Percentiles rank a stretch among this genome's conserved stretches.
Evolutionary conservation across 1,140 invertebrate species (phyloP).

Genomic region (Drosophila simulans): DNA sequence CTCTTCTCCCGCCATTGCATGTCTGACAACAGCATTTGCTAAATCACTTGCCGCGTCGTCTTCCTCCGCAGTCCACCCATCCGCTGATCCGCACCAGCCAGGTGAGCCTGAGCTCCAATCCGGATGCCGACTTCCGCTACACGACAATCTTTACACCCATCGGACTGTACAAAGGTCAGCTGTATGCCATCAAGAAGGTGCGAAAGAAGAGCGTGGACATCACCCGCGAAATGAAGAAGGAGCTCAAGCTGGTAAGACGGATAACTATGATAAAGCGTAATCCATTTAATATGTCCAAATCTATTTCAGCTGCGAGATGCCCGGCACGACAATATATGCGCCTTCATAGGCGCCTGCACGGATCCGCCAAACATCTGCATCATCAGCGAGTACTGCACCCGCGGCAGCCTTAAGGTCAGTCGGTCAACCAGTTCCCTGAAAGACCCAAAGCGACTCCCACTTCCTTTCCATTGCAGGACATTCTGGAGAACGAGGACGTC

Average conservation of each 20-base stretch:
- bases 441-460: background rate
- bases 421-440: background rate
- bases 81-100: conserved; percentile 92
- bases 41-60: conserved; percentile 48
- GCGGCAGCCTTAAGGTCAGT: conserved; percentile 93
- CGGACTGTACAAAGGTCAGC: conserved; percentile 93
- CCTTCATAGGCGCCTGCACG: conserved; percentile 97
- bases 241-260: conserved; percentile 93
- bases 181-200: conserved; percentile 93
- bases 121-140: conserved; percentile 93
- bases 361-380: conserved; percentile 95
- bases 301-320: conserved; percentile 93
- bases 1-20: conserved; percentile 26
- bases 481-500: conserved; percentile 95
- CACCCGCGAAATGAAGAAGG: conserved; percentile 96
- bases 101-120: conserved; percentile 93
- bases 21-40: conserved; percentile 55
- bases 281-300: background rate
- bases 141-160: conserved; percentile 95
- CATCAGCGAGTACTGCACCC: conserved; percentile 95
- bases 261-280: background rate
- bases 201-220: conserved; percentile 95
- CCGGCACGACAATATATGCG: conserved; percentile 95
- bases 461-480: conserved; percentile 88
- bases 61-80: conserved; percentile 84